phyloP scores from a whole-genome alignment of 1,140 invertebrate species.

The Anadara kagoshimensis region DNA sequence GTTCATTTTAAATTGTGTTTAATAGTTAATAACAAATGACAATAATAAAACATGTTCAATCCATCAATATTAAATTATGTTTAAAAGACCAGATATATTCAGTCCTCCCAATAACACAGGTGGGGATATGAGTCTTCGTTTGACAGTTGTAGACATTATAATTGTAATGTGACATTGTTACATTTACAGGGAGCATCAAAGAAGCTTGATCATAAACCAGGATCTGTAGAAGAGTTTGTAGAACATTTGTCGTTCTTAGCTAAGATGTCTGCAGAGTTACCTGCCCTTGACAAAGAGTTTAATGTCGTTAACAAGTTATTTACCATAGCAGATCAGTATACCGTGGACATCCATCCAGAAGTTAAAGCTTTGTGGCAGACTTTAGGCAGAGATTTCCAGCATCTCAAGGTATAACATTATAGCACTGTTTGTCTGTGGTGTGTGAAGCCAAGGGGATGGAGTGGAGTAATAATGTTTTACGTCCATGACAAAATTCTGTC shows the following conservation, averaged over 20 bases:
- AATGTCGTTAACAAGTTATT: constrained; percentile 67
- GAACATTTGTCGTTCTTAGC: constrained; percentile 72
- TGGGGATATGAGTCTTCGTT: too few species aligned
- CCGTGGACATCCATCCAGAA: constrained; percentile 66
- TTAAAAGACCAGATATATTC: too few species aligned
- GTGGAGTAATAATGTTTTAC: too few species aligned
- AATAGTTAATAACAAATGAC: too few species aligned
- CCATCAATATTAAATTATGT: too few species aligned
- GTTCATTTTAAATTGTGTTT: too few species aligned
- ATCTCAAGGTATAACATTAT: constrained; percentile 66
- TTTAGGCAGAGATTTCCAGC: constrained; percentile 71
- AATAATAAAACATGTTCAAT: too few species aligned
- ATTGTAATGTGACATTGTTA: neutral
- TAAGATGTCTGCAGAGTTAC: constrained; percentile 68
- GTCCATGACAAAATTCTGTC: too few species aligned
- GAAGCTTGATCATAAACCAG: constrained; percentile 66
- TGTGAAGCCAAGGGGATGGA: too few species aligned
- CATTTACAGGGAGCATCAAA: constrained; percentile 66
- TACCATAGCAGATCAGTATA: constrained; percentile 70
- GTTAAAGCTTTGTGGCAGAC: constrained; percentile 71
- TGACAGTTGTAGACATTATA: too few species aligned
- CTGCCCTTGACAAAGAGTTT: constrained; percentile 71
- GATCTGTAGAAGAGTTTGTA: constrained; percentile 73
- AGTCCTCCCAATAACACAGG: too few species aligned
- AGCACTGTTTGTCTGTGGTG: neutral